These are phyloP conservation scores for Acanthoscelides obtectus DNA, from an alignment of 2,888 invertebrate genomes.

Conservation along the genomic window DNA sequence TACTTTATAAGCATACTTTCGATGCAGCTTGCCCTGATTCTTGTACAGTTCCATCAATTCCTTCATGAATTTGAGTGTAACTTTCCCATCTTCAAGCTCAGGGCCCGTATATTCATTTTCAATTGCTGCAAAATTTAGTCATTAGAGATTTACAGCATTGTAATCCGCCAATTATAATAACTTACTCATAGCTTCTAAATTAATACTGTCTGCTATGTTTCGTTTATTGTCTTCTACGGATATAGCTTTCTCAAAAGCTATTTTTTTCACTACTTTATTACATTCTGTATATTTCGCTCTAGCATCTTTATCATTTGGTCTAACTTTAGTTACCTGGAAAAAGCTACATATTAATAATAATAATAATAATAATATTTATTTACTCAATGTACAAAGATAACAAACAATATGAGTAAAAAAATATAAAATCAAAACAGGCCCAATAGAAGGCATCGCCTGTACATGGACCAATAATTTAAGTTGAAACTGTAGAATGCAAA, in stretches of 20 bases:
- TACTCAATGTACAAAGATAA: no score
- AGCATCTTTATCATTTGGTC: constrained; percentile 93
- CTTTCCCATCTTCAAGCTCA: constrained; percentile 77
- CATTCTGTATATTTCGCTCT: constrained; percentile 89
- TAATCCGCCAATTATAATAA: constrained; percentile 18
- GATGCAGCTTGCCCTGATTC: constrained; percentile 88
- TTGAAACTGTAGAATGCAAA: no score
- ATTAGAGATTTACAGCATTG: not conserved
- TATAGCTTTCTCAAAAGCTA: constrained; percentile 96
- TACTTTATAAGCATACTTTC: constrained; percentile 95
- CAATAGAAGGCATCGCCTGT: no score
- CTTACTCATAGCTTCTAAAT: constrained; percentile 88
- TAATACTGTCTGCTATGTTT: constrained; percentile 81
- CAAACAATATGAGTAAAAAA: no score
- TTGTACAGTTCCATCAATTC: constrained; percentile 88
- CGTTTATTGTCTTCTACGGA: constrained; percentile 86
- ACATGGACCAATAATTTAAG: no score
- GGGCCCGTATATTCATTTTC: constrained; percentile 95
- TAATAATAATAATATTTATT: no score
- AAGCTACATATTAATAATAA: constrained; percentile 7
- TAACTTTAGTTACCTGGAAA: constrained; percentile 78
- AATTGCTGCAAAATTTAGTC: constrained; percentile 60
- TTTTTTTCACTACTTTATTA: constrained; percentile 89
- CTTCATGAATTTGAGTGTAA: constrained; percentile 84
- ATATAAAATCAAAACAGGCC: no score